Evolutionary conservation across 30 jellyfish, hydroid and myxozoan genomes (phyloP).

Genomic region (Phacellophora camtschatica): DNA sequence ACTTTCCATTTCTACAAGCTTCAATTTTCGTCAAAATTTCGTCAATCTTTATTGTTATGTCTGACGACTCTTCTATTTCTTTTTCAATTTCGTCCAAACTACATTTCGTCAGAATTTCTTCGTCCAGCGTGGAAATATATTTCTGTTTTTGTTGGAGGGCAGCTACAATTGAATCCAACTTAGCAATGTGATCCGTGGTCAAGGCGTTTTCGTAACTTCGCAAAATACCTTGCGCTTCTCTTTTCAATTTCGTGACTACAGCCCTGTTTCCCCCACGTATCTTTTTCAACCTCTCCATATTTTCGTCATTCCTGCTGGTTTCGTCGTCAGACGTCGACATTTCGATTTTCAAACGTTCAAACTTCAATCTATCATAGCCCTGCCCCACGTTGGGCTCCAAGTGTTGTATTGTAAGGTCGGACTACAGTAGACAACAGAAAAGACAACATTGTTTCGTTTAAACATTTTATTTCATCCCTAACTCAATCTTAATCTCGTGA

Average conservation of each 20-base stretch:
- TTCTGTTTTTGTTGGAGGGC: conserved; percentile 13
- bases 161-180: background rate
- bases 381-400: conserved; percentile 32
- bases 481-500: too few relatives aligned
- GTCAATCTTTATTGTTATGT: background rate
- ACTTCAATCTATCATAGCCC: background rate
- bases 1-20: background rate
- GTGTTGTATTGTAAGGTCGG: background rate
- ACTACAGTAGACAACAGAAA: too few relatives aligned
- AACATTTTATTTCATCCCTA: too few relatives aligned
- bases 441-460: too few relatives aligned
- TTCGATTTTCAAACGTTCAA: too few relatives aligned
- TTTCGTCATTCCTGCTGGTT: background rate
- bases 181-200: background rate
- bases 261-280: conserved; percentile 48
- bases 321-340: background rate
- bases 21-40: conserved; percentile 9
- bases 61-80: conserved; percentile 36
- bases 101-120: conserved; percentile 17
- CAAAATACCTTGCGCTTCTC: conserved; percentile 8
- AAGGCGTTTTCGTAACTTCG: background rate
- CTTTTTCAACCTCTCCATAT: background rate
- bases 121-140: conserved; percentile 3
- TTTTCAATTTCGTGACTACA: conserved; percentile 16
- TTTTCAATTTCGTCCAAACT: conserved; percentile 19